Evolutionary conservation across 2,113 vertebrate species (phyloP), one percentile per base, ranked within the genome.

Genomic region (Prolemur simus): DNA sequence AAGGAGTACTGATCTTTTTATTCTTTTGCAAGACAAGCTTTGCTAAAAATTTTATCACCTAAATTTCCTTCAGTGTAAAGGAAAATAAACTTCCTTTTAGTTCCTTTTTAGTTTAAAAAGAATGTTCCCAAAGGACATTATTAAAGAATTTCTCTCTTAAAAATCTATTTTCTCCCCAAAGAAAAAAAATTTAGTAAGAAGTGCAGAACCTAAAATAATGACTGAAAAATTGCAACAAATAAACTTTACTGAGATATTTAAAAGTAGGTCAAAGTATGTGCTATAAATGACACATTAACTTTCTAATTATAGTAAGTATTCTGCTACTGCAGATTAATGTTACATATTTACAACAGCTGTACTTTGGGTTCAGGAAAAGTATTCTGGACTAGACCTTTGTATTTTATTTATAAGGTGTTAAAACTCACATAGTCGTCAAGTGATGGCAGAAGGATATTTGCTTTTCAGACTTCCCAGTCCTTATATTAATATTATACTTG

Each of bases 301-400:
- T 94, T 93, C 84, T 96, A 92, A 92, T 96, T 96, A 95, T 76
- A 92, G 63, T 69, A 77, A 23, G 17, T 69, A 34, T 94, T 91
- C 76, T 66, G 60, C 42, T 74, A 14, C 69, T 58, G 60, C 77
- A 83, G 68, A 84, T 89, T 91, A 42, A 87, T 83, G 45, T 47
- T 80, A 32, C 49, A 45, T 85, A 54, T 81, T 89, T 86, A 73
- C 45, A 89, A 37, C 81, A 90, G 20, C 85, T 90, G 32, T 84
- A 54, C 54, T 94, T 96, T 81, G 63, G 66, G 39, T 85, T 94
- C 63, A 87, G 83, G 10, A 42, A 85, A 77, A 77, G 15, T 80
- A 29, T 88, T 87, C 66, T 83, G 73, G 34, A 80, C 91, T 82
- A 76, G 37, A 94, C 23, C 64, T 92, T 89, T 97, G 47, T 83